Evolutionary conservation across 2,888 invertebrate species (phyloP).

Genomic region (Phaonia tiefii): DNA sequence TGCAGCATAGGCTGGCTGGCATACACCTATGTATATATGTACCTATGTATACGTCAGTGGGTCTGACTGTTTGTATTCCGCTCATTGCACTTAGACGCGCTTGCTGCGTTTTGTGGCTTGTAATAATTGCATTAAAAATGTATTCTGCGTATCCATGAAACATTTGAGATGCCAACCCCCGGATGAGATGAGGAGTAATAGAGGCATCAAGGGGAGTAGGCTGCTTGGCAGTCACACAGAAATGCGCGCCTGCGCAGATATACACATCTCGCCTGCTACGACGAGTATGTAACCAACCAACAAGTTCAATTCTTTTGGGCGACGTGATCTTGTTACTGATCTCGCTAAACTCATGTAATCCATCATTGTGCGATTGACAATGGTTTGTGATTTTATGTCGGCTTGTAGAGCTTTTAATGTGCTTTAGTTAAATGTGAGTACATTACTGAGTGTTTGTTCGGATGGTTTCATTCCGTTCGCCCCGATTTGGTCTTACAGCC

Average conservation of each 20-base stretch:
- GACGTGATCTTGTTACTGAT: slow-evolving; percentile 68
- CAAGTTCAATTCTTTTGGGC: slow-evolving; percentile 53
- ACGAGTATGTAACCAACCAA: slow-evolving; percentile 26
- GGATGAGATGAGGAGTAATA: background rate
- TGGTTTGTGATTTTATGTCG: slow-evolving; percentile 65
- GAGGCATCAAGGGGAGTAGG: slow-evolving; percentile 3
- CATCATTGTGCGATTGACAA: slow-evolving; percentile 66
- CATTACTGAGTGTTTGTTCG: slow-evolving; percentile 49
- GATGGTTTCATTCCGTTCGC: background rate
- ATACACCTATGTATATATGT: too few species aligned
- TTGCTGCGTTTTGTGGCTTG: too few species aligned
- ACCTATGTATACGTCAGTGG: too few species aligned
- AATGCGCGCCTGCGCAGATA: background rate
- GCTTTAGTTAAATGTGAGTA: slow-evolving; percentile 64
- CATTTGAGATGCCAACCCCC: slow-evolving; percentile 60
- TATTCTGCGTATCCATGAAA: slow-evolving; percentile 57
- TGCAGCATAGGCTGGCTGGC: too few species aligned
- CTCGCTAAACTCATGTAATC: slow-evolving; percentile 66
- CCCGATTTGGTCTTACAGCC: slow-evolving; percentile 35
- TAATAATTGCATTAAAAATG: slow-evolving; percentile 65
- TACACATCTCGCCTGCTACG: background rate
- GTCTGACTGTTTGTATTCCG: slow-evolving; percentile 26
- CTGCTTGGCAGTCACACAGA: background rate
- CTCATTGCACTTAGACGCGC: slow-evolving; percentile 49
- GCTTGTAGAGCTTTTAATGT: slow-evolving; percentile 56